Evolutionary conservation across 2,113 vertebrate species (phyloP), one percentile per base, ranked within the genome.

Genomic region (Hippotragus niger): DNA sequence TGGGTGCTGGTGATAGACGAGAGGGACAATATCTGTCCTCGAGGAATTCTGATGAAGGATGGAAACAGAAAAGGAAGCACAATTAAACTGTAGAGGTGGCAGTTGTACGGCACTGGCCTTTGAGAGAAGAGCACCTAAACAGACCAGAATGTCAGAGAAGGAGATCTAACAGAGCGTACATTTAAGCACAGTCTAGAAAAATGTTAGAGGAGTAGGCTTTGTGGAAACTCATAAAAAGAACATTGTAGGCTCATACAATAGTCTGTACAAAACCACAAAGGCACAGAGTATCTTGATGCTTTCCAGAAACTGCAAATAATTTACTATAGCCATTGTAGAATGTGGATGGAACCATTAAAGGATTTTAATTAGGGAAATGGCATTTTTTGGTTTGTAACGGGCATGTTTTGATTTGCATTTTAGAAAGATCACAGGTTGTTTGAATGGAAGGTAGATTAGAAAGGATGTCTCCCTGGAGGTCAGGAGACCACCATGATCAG

Each of bases 261-360:
- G 76, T 67, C 91, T 55, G 2, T 29, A 33, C 62, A 74, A 90
- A 90, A 57, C 57, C 78, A n/a, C 78, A 57, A 45, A 88, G 45
- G 52, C 43, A 29, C 25, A 13, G 52, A 76, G 25, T n/a, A 36
- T 40, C 86, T 60, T 55, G 33, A 47, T 71, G 74, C 84, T 95
- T 84, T 71, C 80, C 67, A 89, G 50, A 91, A 91, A 94, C 67
- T 89, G 47, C 86, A 91, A 57, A 67, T 95, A 55, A 91, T 74
- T 80, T 47, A 36, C 31, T 25, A 29, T 82, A 83, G 53, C n/a
- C 12, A 7, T n/a, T 45, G 47, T 25, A 6, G 67, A 31, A n/a
- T 58, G 4, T 60, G 71, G 40, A 23, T 50, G 50, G 80, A 83
- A 58, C n/a, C 62, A 17, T 3, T 31, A 29, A 62, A 81, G 33